These are phyloP conservation scores for Sphaerophoria taeniata DNA, from an alignment of 2,888 invertebrate species.

Conservation along the genomic window DNA sequence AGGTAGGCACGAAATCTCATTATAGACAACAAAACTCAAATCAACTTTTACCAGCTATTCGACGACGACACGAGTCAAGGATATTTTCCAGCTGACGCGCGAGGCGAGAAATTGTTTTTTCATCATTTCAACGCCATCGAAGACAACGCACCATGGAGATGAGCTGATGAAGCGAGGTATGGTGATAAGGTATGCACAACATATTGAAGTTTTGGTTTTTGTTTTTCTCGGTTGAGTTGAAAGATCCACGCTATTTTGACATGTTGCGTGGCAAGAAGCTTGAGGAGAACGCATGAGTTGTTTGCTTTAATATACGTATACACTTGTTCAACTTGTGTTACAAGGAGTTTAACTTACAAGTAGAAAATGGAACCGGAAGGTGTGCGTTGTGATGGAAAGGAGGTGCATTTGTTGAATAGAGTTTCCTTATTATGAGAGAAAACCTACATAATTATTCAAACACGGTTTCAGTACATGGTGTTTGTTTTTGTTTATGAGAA, in stretches of 20 bases:
- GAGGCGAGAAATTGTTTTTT: constrained; percentile 3
- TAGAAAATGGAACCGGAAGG: not conserved
- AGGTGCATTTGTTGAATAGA: not conserved
- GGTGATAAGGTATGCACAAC: constrained; percentile 32
- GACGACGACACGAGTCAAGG: not conserved
- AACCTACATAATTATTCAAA: constrained; percentile 10
- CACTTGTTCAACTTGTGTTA: not conserved
- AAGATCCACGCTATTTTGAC: not conserved
- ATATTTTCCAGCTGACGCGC: not conserved
- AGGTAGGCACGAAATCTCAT: not conserved
- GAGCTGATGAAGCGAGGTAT: not conserved
- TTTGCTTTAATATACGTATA: not conserved
- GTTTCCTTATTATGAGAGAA: not conserved
- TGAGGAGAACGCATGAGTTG: not conserved
- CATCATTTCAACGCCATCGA: not conserved
- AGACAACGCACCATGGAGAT: not conserved
- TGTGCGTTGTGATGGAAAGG: not conserved
- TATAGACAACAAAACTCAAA: not conserved
- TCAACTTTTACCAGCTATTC: not conserved
- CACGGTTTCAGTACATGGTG: not conserved
- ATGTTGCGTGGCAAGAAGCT: not conserved
- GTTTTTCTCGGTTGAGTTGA: too few relatives aligned
- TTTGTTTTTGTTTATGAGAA: constrained; percentile 20
- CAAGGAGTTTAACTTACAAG: too few relatives aligned
- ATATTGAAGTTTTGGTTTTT: constrained; percentile 13